Percentiles rank a stretch among this genome's conserved stretches.
phyloP scores from a whole-genome alignment of 2,113 vertebrate species.

The Elgaria multicarinata region DNA sequence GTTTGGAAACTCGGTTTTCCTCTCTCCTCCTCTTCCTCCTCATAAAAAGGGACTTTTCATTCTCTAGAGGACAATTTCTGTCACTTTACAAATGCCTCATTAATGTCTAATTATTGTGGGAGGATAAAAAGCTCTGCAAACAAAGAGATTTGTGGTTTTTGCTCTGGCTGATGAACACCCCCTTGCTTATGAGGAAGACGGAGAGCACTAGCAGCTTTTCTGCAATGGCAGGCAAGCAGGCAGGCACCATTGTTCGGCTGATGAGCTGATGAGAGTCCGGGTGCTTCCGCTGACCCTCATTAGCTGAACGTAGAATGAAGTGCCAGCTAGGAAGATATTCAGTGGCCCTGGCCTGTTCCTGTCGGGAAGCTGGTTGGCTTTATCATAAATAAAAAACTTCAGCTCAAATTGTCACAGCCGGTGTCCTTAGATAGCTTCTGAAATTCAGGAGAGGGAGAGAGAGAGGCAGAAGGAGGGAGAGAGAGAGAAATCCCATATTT shows the following conservation, averaged over 20 bases:
- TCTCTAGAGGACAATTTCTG: constrained; percentile 37
- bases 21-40: constrained; percentile 10
- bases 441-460: neutral
- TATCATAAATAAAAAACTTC: neutral
- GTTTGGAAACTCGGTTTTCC: neutral
- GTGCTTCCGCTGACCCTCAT: constrained; percentile 39
- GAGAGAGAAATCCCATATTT: no score
- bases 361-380: constrained; percentile 21
- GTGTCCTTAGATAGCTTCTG: neutral
- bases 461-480: no score
- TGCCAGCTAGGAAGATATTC: constrained; percentile 38
- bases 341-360: neutral
- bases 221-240: constrained; percentile 12
- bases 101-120: constrained; percentile 59
- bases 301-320: constrained; percentile 3
- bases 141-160: constrained; percentile 46
- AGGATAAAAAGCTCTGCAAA: constrained; percentile 51
- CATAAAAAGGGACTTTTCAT: constrained; percentile 3
- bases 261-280: neutral
- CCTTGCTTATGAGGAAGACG: constrained; percentile 17
- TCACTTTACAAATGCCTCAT: constrained; percentile 57
- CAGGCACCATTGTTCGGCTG: constrained; percentile 31
- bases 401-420: neutral
- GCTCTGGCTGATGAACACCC: constrained; percentile 18
- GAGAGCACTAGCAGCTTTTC: constrained; percentile 34